Base-by-base conservation (phyloP, 2,888 invertebrate species). In the Brachylomia viminalis region DNA sequence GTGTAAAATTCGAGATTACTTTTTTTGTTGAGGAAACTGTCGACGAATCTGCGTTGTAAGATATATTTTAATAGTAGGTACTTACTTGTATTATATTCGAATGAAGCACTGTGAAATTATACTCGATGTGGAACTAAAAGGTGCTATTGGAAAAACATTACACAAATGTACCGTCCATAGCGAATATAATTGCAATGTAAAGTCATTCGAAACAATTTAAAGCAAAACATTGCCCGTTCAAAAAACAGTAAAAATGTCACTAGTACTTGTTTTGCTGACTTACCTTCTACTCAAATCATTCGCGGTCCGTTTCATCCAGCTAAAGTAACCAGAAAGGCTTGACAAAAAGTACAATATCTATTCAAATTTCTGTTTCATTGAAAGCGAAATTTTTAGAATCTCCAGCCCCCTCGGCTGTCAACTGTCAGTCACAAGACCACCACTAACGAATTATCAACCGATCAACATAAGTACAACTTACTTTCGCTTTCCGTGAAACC, bases 401-500 rank as follows among this genome's bases (percentile, higher is more conserved):
- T 80, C 79, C 90, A 77, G 71, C 74, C 89, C 90, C 90, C 87
- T 90, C 90, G 91, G 92, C 91, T 93, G 95, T 94, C 95, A 95
- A 91, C 93, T 92, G 92, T 93, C 93, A 90, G 87, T 89, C 90
- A 92, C 91, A 88, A 91, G 95, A 95, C 95, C 95, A 95, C 95
- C 95, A 91, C 90, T 87, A 87, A 87, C 86, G 89, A 89, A 94
- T 93, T 94, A 93, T 94, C 91, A 90, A 87, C 87, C 92, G 90
- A 92, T 92, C 90, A 91, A 85, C 90, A 89, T 91, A 92, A 91
- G 91, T 89, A 90, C 90, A 83, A 90, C 89, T 91, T 92, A 95
- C 93, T 93, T 94, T 95, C 92, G 92, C 93, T 95, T 95, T 95
- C 94, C 89, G 82, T 93, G 94, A 95, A 95, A 95, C 92, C 93